Conservation (phyloP, 2,888 invertebrate species). For the Himalopsyche kuldschensis region DNA sequence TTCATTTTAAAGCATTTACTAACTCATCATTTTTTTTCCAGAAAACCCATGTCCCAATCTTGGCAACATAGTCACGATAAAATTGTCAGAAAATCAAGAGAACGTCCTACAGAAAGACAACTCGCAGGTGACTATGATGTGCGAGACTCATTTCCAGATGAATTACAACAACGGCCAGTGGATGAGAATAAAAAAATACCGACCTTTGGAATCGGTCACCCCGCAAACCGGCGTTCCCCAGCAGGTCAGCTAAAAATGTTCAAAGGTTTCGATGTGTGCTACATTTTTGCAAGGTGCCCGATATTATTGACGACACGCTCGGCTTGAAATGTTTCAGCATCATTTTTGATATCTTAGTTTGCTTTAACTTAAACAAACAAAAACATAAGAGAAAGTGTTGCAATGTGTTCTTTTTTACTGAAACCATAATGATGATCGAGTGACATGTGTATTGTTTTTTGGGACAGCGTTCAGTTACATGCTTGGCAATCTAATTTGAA, state of each 20-base stretch:
- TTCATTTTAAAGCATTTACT: neutral
- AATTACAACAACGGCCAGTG: slow-evolving; percentile 98
- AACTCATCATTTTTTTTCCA: slow-evolving; percentile 47
- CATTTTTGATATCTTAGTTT: neutral
- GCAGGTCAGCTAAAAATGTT: slow-evolving; percentile 35
- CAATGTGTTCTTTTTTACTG: no score
- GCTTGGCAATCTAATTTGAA: no score
- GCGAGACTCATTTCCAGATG: slow-evolving; percentile 97
- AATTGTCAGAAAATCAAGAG: slow-evolving; percentile 89
- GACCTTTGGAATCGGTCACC: slow-evolving; percentile 63
- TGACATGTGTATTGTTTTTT: no score
- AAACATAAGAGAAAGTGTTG: no score
- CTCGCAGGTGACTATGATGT: slow-evolving; percentile 70
- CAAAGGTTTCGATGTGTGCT: neutral
- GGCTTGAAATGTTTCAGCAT: neutral
- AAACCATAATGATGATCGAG: no score
- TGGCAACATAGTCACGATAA: slow-evolving; percentile 95
- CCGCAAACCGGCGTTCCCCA: slow-evolving; percentile 32
- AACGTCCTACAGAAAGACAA: slow-evolving; percentile 85
- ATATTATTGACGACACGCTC: neutral
- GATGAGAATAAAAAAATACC: slow-evolving; percentile 91
- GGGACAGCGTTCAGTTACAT: no score
- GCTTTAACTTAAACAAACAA: neutral
- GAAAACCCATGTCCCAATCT: slow-evolving; percentile 97
- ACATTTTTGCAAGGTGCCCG: neutral